Percentiles rank a stretch among this genome's conserved stretches.
Evolutionary conservation across 1,140 invertebrate genomes (phyloP).

Genomic region (Drosophila carrolli): DNA sequence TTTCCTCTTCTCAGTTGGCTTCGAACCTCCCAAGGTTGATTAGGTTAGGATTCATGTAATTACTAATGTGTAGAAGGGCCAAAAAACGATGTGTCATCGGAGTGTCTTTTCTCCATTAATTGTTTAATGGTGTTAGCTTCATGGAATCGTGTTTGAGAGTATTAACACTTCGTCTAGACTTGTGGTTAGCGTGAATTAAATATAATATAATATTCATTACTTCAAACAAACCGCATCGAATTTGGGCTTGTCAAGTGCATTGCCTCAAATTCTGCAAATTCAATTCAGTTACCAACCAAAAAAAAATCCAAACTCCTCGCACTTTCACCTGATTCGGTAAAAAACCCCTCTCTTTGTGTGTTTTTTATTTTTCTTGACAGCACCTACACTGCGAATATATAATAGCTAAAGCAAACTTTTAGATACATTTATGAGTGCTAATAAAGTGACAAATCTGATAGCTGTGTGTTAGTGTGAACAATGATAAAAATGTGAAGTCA

Average conservation of each 20-base stretch:
- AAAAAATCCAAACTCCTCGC: background rate
- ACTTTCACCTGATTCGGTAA: constrained; percentile 40
- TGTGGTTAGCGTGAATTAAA: constrained; percentile 40
- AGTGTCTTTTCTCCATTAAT: background rate
- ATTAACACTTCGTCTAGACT: constrained; percentile 47
- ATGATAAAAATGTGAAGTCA: constrained; percentile 67
- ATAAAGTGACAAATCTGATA: constrained; percentile 29
- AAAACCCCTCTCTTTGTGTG: background rate
- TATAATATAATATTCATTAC: constrained; percentile 7
- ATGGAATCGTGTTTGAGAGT: constrained; percentile 17
- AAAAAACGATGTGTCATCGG: background rate
- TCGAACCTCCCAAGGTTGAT: constrained; percentile 1
- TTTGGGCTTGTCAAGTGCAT: constrained; percentile 6
- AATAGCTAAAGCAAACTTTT: constrained; percentile 41
- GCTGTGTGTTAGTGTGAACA: constrained; percentile 21
- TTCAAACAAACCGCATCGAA: constrained; percentile 5
- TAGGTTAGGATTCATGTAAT: background rate
- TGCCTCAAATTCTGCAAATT: background rate
- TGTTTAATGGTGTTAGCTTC: background rate
- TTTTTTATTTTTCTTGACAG: constrained; percentile 8
- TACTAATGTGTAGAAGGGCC: background rate
- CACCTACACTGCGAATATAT: constrained; percentile 8
- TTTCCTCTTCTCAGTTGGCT: background rate
- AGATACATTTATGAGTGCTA: constrained; percentile 63
- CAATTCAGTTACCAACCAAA: background rate